These are phyloP conservation scores for Asarcornis scutulata DNA, from an alignment of 2,113 vertebrate genomes.

Conservation along the genomic window DNA sequence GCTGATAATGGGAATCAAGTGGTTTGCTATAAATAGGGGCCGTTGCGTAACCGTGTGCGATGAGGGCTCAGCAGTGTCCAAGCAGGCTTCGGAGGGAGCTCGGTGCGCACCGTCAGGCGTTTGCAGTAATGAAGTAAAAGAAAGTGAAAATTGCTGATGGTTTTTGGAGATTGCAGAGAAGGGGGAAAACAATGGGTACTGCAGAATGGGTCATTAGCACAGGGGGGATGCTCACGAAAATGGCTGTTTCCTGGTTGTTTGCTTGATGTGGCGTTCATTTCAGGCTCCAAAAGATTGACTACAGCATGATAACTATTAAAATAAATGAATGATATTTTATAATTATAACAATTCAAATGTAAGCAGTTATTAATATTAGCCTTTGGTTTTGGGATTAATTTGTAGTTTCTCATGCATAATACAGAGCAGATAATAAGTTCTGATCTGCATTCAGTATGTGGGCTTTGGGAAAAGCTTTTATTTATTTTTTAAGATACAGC, in stretches of 20 bases:
- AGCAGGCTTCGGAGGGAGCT: not conserved
- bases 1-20: conserved; percentile 33
- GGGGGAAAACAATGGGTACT: not conserved
- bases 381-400: not conserved
- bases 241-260: not conserved
- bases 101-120: not conserved
- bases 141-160: not conserved
- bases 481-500: not conserved
- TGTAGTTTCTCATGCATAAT: not conserved
- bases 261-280: not conserved
- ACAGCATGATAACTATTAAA: not conserved
- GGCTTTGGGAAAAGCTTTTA: not conserved
- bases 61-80: not conserved
- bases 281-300: not conserved
- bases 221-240: not conserved
- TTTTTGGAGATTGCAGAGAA: not conserved
- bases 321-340: not conserved
- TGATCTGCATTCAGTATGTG: not conserved
- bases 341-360: not conserved
- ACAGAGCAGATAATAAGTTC: not conserved
- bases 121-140: not conserved
- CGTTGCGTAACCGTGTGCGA: not conserved
- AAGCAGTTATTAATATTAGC: not conserved
- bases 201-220: fast-evolving
- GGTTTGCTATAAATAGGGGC: conserved; percentile 59